Evolutionary conservation across 2,888 invertebrate species (phyloP), one percentile per base, ranked within the genome.

Genomic region (Aromia moschata): DNA sequence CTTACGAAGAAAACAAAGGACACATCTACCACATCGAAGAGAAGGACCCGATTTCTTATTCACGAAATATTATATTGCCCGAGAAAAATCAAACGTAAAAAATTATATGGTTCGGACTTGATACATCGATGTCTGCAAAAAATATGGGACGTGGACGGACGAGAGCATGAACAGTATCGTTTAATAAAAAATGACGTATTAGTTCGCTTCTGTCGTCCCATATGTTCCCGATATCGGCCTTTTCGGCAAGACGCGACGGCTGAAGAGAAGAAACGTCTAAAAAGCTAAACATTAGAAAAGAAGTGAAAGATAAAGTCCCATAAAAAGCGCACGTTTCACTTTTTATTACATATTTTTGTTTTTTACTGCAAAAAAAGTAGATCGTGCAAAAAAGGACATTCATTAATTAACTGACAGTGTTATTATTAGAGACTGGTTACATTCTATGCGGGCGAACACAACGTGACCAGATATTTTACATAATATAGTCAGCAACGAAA

Each of bases 101-200:
- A 47, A 47, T 47, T n/a, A 10, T 16, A 14, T 36, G 37, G 47
- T 30, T 30, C 4, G 44, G 33, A 46, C 33, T 46, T 46, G 46
- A 47, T 47, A 31, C 47, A 46, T 47, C 17, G 37, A 36, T 14
- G 18, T 18, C 14, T 4, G 17, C 20, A 31, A 31, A 18, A 17
- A 37, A 47, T 36, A 36, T 36, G 20, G 16, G 37, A 47, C 18
- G 11, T 17, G 46, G 16, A 12, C 30, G 15, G 45, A 11, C 33
- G 17, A 33, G 33, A 47, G 15, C 36, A n/a, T n/a, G n/a, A n/a
- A n/a, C n/a, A 20, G 47, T 33, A 37, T 47, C 47, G 47, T 47
- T 47, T 47, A 47, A 47, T 47, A 47, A 47, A 47, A 47, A 47
- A 47, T 47, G 47, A 47, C 37, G 47, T 47, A 47, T 47, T 17